Percentiles rank a stretch among this genome's conserved stretches.
Evolutionary conservation across 2,113 vertebrate genomes (phyloP).

Genomic region (Lipotes vexillifer): DNA sequence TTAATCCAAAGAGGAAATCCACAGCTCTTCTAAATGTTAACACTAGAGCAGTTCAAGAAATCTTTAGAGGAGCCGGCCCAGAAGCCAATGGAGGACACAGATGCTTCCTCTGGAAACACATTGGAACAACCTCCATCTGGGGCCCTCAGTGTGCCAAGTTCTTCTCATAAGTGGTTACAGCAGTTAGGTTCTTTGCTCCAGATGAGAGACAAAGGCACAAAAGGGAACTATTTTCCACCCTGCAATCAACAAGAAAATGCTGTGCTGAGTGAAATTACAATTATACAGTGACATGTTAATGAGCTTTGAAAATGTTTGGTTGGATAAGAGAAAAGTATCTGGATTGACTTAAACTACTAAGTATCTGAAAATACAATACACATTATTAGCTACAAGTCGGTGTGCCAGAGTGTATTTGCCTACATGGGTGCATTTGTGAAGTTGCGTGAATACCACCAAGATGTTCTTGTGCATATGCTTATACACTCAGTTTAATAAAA

Average conservation of each 20-base stretch:
- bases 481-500: not conserved
- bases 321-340: constrained; percentile 61
- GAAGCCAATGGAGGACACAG: constrained; percentile 69
- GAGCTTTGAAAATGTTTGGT: constrained; percentile 75
- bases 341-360: constrained; percentile 29
- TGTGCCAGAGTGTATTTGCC: not conserved
- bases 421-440: not conserved
- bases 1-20: constrained; percentile 19
- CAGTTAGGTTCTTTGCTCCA: constrained; percentile 78
- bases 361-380: constrained; percentile 20
- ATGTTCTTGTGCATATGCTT: not conserved
- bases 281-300: constrained; percentile 77
- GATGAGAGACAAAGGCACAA: constrained; percentile 78
- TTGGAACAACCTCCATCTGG: constrained; percentile 76
- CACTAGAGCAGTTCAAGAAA: constrained; percentile 60
- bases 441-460: not conserved
- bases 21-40: constrained; percentile 43
- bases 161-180: constrained; percentile 80
- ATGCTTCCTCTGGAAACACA: constrained; percentile 70
- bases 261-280: constrained; percentile 77
- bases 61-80: constrained; percentile 63
- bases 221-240: constrained; percentile 79
- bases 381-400: not conserved
- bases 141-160: constrained; percentile 73
- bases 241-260: constrained; percentile 79